These are phyloP conservation scores for Danio aesculapii DNA, from an alignment of 2,797 vertebrate species.

Conservation along the genomic window DNA sequence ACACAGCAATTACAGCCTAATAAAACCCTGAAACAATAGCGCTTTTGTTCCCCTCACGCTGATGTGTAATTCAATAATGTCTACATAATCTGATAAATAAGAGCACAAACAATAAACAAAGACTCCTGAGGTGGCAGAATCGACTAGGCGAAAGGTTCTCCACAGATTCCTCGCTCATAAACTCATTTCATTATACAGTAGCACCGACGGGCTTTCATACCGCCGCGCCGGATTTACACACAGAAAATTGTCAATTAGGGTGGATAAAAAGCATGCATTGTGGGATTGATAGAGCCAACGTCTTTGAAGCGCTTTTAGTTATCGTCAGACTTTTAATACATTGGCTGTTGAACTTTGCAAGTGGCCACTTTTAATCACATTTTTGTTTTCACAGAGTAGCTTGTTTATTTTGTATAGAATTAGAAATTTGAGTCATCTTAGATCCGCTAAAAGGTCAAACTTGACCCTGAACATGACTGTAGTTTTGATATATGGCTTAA, in stretches of 20 bases:
- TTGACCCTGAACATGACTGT: no score
- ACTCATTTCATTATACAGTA: slow-evolving; percentile 55
- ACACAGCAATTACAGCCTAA: slow-evolving; percentile 53
- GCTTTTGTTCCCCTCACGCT: slow-evolving; percentile 41
- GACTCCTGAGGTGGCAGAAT: slow-evolving; percentile 40
- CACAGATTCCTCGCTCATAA: slow-evolving; percentile 35
- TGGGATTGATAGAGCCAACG: slow-evolving; percentile 6
- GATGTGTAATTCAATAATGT: slow-evolving; percentile 58
- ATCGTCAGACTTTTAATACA: not conserved
- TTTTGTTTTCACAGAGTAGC: slow-evolving; percentile 1
- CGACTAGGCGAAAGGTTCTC: slow-evolving; percentile 42
- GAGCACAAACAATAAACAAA: slow-evolving; percentile 54
- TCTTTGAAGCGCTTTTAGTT: slow-evolving; percentile 13
- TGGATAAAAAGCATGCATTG: slow-evolving; percentile 24
- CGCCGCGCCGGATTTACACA: not conserved
- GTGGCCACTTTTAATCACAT: not conserved
- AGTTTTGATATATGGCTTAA: no score
- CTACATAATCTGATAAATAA: slow-evolving; percentile 56
- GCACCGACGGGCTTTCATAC: not conserved
- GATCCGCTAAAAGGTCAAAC: not conserved
- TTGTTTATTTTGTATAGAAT: not conserved
- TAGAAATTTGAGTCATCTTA: not conserved
- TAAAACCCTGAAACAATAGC: slow-evolving; percentile 53
- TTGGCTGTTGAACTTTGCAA: not conserved
- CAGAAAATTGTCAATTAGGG: not conserved